Evolutionary conservation across 2,113 vertebrate species (phyloP).

Genomic region (Albula goreensis): DNA sequence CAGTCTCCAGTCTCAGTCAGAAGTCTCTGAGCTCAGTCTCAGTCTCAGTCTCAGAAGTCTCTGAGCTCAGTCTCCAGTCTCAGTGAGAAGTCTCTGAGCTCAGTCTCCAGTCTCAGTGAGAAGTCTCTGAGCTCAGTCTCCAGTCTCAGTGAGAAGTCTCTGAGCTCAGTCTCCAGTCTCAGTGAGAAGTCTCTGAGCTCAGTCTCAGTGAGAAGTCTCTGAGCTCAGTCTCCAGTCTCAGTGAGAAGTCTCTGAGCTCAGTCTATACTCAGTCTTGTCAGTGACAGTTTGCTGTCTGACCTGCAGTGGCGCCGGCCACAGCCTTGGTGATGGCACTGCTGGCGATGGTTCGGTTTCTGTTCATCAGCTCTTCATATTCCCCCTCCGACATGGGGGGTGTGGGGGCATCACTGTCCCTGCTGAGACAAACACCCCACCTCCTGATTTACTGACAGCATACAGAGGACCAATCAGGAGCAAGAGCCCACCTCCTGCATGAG

Average conservation of each 20-base stretch:
- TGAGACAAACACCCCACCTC: constrained; percentile 37
- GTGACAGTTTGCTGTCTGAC: constrained; percentile 53
- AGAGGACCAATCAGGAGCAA: not conserved
- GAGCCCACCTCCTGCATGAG: not conserved
- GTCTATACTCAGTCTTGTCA: not conserved
- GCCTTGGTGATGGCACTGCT: constrained; percentile 96
- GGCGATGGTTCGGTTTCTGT: constrained; percentile 88
- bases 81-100: not conserved
- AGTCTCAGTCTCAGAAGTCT: too few relatives aligned
- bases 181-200: not conserved
- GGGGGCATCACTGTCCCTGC: constrained; percentile 68
- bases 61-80: not conserved
- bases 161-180: too few relatives aligned
- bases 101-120: too few relatives aligned
- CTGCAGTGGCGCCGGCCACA: constrained; percentile 86
- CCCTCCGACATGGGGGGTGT: constrained; percentile 65
- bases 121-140: not conserved
- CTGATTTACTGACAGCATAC: not conserved
- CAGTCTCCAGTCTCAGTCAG: too few relatives aligned
- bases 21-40: not conserved
- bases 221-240: not conserved
- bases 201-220: not conserved
- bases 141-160: too few relatives aligned
- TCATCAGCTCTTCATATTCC: constrained; percentile 93
- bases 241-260: not conserved